Conservation (phyloP, 2,797 vertebrate species). For the Chaenodraco wilsoni region DNA sequence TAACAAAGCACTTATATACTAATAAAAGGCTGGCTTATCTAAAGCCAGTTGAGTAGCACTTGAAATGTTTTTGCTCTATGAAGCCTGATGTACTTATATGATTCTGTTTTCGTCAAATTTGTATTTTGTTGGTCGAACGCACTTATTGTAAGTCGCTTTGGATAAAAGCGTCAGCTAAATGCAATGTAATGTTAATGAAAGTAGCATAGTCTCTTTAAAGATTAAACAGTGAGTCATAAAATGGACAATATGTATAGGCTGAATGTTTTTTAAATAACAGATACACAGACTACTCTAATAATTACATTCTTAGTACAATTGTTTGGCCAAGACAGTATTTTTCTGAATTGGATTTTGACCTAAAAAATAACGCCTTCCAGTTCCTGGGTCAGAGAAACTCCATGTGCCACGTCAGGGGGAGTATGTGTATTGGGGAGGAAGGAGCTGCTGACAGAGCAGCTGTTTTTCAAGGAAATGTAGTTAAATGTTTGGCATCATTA, state of each 20-base stretch:
- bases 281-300: not conserved
- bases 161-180: too few species aligned
- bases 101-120: too few species aligned
- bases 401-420: not conserved
- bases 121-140: too few species aligned
- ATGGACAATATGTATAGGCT: not conserved
- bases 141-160: too few species aligned
- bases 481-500: not conserved
- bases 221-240: not conserved
- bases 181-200: not conserved
- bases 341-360: not conserved
- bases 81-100: too few species aligned
- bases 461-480: not conserved
- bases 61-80: too few species aligned
- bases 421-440: not conserved
- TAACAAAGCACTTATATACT: too few species aligned
- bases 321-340: not conserved
- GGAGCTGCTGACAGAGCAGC: conserved; percentile 2
- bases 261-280: not conserved
- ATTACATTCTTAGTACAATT: not conserved
- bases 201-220: too few species aligned
- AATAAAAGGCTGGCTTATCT: too few species aligned
- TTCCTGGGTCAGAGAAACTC: not conserved
- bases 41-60: too few species aligned
- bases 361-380: not conserved